Conservation (phyloP, 2,113 vertebrate species). For the Hepsetus odoe region DNA sequence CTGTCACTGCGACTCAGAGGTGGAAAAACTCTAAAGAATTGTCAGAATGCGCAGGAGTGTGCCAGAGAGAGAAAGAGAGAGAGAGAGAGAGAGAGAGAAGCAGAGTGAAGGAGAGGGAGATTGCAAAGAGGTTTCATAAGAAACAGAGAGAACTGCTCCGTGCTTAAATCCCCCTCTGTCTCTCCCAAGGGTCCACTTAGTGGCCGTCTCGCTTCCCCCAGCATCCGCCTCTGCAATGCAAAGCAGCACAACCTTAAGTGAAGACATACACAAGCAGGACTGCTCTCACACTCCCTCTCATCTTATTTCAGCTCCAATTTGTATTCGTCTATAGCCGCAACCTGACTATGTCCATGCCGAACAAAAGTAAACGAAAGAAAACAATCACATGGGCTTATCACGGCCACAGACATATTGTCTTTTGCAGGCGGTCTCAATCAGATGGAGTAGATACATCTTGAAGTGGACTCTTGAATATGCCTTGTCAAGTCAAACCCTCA, state of each 20-base stretch:
- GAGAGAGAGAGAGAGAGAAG: background rate
- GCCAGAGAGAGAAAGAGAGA: background rate
- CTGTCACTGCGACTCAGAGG: slow-evolving; percentile 52
- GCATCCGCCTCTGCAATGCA: slow-evolving; percentile 58
- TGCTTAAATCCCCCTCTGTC: slow-evolving; percentile 47
- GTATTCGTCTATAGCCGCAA: slow-evolving; percentile 58
- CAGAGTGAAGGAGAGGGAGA: slow-evolving; percentile 17
- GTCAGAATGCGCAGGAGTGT: too few species aligned
- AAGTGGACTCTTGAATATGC: too few species aligned
- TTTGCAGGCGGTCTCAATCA: too few species aligned
- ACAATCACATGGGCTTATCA: slow-evolving; percentile 21
- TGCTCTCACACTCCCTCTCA: slow-evolving; percentile 63
- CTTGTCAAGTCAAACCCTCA: too few species aligned
- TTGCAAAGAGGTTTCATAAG: slow-evolving; percentile 41
- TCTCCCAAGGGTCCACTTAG: slow-evolving; percentile 66
- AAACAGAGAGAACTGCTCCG: slow-evolving; percentile 60
- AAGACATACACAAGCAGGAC: slow-evolving; percentile 59
- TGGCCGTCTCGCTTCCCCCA: slow-evolving; percentile 62
- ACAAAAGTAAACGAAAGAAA: background rate
- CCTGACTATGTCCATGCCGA: background rate
- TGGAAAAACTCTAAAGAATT: slow-evolving; percentile 41
- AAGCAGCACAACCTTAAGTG: slow-evolving; percentile 61
- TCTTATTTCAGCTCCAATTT: slow-evolving; percentile 71
- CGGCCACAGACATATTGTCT: background rate
- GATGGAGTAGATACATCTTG: too few species aligned